phyloP scores from a whole-genome alignment of 2,113 vertebrate species.

The Eptatretus burgeri region DNA sequence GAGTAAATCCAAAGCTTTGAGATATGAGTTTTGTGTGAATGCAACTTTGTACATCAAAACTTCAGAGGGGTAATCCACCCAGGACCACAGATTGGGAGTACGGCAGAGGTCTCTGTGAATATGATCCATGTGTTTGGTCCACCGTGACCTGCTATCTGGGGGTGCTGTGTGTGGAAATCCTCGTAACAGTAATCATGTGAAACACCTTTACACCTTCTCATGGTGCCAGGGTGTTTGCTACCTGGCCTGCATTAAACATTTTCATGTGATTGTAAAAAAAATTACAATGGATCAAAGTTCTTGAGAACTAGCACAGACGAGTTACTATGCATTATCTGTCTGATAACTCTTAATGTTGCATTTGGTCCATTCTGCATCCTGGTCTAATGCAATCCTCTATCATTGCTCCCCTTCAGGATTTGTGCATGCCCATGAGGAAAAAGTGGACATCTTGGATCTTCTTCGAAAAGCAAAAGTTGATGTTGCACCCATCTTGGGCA shows the following conservation, averaged over 20 bases:
- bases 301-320: constrained; percentile 38
- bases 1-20: no score
- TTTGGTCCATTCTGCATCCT: constrained; percentile 26
- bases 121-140: no score
- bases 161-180: no score
- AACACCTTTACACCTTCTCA: no score
- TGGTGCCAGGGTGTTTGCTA: background rate
- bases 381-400: constrained; percentile 45
- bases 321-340: background rate
- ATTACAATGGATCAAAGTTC: constrained; percentile 7
- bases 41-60: no score
- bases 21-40: no score
- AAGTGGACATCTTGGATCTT: constrained; percentile 91
- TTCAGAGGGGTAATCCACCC: no score
- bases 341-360: no score
- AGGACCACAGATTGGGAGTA: no score
- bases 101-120: no score
- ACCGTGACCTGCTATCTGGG: no score
- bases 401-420: constrained; percentile 74
- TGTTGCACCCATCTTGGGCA: constrained; percentile 80
- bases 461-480: constrained; percentile 94
- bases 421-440: constrained; percentile 43
- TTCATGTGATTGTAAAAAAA: background rate
- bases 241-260: background rate
- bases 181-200: no score